phyloP scores from a whole-genome alignment of 35 echinoderm and acorn worm genomes.

The Heliocidaris tuberculata region DNA sequence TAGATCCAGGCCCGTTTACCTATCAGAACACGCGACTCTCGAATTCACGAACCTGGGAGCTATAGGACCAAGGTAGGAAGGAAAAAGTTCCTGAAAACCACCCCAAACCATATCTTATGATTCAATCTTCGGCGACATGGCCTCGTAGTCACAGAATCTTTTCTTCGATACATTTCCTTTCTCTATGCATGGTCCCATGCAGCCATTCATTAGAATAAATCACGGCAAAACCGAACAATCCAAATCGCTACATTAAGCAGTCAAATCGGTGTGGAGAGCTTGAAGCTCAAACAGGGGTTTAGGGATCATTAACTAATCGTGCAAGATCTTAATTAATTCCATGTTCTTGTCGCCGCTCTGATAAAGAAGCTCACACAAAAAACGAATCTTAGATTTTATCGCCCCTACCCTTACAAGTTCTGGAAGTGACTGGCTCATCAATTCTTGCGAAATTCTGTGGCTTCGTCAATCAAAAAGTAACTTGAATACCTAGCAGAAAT shows the following conservation, averaged over 20 bases:
- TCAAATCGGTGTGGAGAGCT: not conserved
- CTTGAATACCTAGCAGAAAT: not conserved
- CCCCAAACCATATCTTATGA: not conserved
- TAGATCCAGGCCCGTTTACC: not conserved
- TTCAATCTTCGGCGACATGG: not conserved
- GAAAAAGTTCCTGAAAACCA: not conserved
- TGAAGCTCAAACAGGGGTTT: not conserved
- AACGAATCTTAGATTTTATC: not conserved
- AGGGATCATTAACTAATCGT: conserved; percentile 11
- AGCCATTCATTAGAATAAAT: not conserved
- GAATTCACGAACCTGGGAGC: not conserved
- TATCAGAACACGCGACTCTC: not conserved
- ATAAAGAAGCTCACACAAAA: not conserved
- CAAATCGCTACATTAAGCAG: not conserved
- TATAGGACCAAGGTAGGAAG: not conserved
- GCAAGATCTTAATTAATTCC: not conserved
- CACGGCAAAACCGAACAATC: not conserved
- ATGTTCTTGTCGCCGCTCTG: not conserved
- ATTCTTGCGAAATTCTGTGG: not conserved
- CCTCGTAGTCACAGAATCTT: not conserved
- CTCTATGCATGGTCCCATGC: not conserved
- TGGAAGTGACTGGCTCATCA: not conserved
- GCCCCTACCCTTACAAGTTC: not conserved
- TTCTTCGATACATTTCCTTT: not conserved
- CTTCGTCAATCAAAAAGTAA: not conserved